Evolutionary conservation across 1,140 invertebrate genomes (phyloP).

Genomic region (Cydia splendana): DNA sequence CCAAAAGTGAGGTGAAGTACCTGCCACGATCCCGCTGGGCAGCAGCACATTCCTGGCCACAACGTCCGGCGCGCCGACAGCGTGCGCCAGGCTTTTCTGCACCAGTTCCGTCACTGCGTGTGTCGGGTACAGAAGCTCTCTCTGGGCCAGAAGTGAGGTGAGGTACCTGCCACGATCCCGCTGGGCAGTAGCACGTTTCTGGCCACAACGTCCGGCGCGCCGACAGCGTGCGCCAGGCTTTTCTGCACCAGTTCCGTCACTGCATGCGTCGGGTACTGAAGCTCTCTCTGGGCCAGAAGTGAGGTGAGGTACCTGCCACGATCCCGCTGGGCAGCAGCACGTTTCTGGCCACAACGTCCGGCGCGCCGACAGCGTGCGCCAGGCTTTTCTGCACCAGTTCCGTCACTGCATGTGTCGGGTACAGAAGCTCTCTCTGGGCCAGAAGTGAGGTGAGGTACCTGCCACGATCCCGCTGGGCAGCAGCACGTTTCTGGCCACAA

Average conservation of each 20-base stretch:
- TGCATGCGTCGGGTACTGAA: constrained; percentile 40
- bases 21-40: constrained; percentile 61
- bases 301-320: constrained; percentile 50
- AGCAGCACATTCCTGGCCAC: constrained; percentile 58
- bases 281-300: not conserved
- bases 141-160: not conserved
- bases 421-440: too few species aligned
- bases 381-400: constrained; percentile 50
- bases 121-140: too few species aligned
- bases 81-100: constrained; percentile 50
- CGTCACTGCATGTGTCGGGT: constrained; percentile 41
- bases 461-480: constrained; percentile 62
- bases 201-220: constrained; percentile 42
- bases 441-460: constrained; percentile 42
- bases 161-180: constrained; percentile 61
- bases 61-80: constrained; percentile 47
- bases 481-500: constrained; percentile 55
- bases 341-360: constrained; percentile 48
- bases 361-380: constrained; percentile 52
- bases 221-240: constrained; percentile 53
- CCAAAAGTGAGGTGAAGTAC: constrained; percentile 37
- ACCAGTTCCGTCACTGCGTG: constrained; percentile 46
- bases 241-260: constrained; percentile 48
- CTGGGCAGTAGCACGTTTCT: constrained; percentile 60
- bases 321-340: constrained; percentile 62